Conservation (phyloP, 2,888 invertebrate genomes). For the Temnothorax ravouxi region DNA sequence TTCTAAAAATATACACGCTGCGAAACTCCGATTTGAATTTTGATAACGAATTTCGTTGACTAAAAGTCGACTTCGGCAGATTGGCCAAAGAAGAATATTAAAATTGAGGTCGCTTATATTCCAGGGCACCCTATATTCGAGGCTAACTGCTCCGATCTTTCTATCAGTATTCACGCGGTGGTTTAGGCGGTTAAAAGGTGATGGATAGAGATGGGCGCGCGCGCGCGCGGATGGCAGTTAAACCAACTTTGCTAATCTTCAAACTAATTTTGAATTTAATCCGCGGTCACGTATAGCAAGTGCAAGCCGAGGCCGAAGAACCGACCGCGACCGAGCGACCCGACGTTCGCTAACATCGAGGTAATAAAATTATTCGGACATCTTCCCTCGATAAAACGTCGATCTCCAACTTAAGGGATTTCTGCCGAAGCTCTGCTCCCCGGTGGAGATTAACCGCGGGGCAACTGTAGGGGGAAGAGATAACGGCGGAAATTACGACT, state of each 20-base stretch:
- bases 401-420: slow-evolving; percentile 54
- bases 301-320: slow-evolving; percentile 30
- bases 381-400: slow-evolving; percentile 56
- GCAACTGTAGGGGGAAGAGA: slow-evolving; percentile 24
- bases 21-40: slow-evolving; percentile 18
- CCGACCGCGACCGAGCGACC: slow-evolving; percentile 22
- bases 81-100: slow-evolving; percentile 43
- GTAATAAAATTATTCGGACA: slow-evolving; percentile 58
- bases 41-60: slow-evolving; percentile 25
- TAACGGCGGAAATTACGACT: slow-evolving; percentile 49
- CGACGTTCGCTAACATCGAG: slow-evolving; percentile 37
- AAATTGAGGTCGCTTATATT: slow-evolving; percentile 30
- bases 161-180: slow-evolving; percentile 55
- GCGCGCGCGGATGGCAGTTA: slow-evolving; percentile 69
- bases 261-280: slow-evolving; percentile 82
- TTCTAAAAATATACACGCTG: slow-evolving; percentile 12
- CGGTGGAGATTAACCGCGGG: slow-evolving; percentile 36
- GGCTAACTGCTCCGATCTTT: slow-evolving; percentile 35
- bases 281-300: slow-evolving; percentile 70
- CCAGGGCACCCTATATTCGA: background rate
- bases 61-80: slow-evolving; percentile 2
- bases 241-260: slow-evolving; percentile 80
- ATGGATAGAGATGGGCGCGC: slow-evolving; percentile 61
- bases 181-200: slow-evolving; percentile 53
- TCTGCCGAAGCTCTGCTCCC: slow-evolving; percentile 19